These are phyloP conservation scores for Alitta virens DNA, from an alignment of 2,888 invertebrate genomes.

Conservation along the genomic window DNA sequence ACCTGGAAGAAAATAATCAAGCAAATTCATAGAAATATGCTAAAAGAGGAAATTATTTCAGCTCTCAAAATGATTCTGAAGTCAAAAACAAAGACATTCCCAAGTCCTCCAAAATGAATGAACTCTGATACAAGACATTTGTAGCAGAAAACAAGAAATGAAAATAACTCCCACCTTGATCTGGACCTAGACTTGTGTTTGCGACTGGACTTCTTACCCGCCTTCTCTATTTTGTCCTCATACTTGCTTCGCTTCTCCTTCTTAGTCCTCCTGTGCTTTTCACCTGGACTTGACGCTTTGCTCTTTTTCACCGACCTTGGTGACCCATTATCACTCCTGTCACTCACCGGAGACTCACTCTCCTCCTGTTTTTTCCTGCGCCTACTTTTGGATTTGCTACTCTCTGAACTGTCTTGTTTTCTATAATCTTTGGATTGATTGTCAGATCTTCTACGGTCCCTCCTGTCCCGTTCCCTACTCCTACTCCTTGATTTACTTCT, in stretches of 20 bases:
- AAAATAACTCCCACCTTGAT: slow-evolving; percentile 43
- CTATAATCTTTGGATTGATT: not conserved
- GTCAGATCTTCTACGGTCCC: slow-evolving; percentile 1
- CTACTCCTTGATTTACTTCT: not conserved
- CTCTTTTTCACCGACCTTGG: not conserved
- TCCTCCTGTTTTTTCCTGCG: slow-evolving; percentile 7
- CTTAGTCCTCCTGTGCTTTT: not conserved
- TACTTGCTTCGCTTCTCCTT: slow-evolving; percentile 10
- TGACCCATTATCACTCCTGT: not conserved
- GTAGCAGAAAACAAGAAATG: not conserved
- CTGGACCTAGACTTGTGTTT: slow-evolving; percentile 51
- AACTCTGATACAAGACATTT: not conserved
- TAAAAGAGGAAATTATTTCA: too few species aligned
- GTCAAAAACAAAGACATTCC: too few species aligned
- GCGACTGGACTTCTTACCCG: slow-evolving; percentile 54
- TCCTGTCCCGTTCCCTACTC: slow-evolving; percentile 3
- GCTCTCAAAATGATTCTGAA: too few species aligned
- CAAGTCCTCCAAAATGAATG: too few species aligned
- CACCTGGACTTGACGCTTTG: slow-evolving; percentile 1
- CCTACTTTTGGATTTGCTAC: slow-evolving; percentile 6
- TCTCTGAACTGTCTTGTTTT: not conserved
- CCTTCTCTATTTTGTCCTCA: slow-evolving; percentile 24
- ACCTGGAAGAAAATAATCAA: too few species aligned
- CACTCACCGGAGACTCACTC: not conserved
- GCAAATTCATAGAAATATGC: too few species aligned